These are phyloP conservation scores for Callopanchax toddi DNA, from an alignment of 2,113 vertebrate species.

Conservation along the genomic window DNA sequence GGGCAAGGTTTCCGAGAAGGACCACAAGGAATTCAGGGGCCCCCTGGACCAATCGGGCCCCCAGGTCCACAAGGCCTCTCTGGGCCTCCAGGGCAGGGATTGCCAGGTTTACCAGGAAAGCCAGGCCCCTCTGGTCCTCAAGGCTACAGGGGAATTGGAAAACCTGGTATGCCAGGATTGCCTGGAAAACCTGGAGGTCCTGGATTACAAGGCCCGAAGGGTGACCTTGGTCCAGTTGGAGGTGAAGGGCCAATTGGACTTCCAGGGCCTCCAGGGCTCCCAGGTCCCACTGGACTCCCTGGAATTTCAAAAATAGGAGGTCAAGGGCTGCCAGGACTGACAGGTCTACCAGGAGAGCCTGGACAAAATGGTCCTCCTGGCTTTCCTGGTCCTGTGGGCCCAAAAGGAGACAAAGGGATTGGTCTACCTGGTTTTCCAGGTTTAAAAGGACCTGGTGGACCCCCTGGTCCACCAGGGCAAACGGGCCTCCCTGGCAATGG, in stretches of 20 bases:
- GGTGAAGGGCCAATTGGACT: conserved; percentile 71
- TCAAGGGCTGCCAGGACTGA: conserved; percentile 88
- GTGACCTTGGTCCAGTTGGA: conserved; percentile 73
- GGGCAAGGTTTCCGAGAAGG: conserved; percentile 86
- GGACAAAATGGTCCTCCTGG: conserved; percentile 90
- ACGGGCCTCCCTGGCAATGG: conserved; percentile 86
- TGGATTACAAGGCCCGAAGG: conserved; percentile 71
- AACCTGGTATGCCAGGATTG: conserved; percentile 78
- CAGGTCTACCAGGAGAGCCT: conserved; percentile 85
- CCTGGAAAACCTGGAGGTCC: conserved; percentile 78
- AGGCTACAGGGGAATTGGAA: conserved; percentile 78
- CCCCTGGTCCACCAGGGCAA: conserved; percentile 85
- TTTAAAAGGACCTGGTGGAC: conserved; percentile 86
- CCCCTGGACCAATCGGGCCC: conserved; percentile 85
- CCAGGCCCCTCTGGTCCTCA: conserved; percentile 73
- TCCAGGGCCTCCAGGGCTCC: conserved; percentile 72
- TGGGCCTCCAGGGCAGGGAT: conserved; percentile 84
- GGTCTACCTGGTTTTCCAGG: conserved; percentile 90
- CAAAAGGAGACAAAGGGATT: conserved; percentile 88
- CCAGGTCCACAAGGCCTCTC: conserved; percentile 88
- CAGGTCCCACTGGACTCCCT: conserved; percentile 77
- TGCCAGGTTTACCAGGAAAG: conserved; percentile 73
- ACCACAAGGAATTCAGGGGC: conserved; percentile 84
- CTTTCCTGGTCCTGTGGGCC: conserved; percentile 82
- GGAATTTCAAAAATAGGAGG: conserved; percentile 87